Evolutionary conservation across 2,888 invertebrate species (phyloP), one percentile per base, ranked within the genome.

Genomic region (Alviniconcha strummeri): DNA sequence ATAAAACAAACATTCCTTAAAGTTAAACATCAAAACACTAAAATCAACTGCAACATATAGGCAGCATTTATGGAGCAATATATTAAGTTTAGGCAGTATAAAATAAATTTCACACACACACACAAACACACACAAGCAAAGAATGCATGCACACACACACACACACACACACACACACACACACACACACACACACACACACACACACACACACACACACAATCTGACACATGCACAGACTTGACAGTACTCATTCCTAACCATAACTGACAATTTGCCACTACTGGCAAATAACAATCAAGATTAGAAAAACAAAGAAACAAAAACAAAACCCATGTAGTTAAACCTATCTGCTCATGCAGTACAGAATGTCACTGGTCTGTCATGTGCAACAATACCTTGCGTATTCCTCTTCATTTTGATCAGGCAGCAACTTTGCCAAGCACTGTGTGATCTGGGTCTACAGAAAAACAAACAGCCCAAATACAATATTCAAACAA

Each of bases 391-490:
- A 36, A 36, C 36, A 36, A 67, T 69, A 82, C 86, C 80, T 85
- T 11, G 88, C 76, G 81, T 87, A 90, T 17, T 88, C 86, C 55
- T 88, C 87, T 75, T 91, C 89, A 84, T 87, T 88, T 75, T 89
- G 90, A 75, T 88, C 89, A 19, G 90, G 91, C 54, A 88, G 84
- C n/a, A 91, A 81, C 83, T 91, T 91, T 8, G 86, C 76, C 90
- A 91, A 90, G n/a, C 87, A 87, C 85, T 88, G 86, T 57, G 89
- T 87, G 19, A 91, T 83, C 83, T 89, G 88, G 19, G 84, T 89
- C 91, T 91, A 85, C 72, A 88, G 88, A 56, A 17, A 84, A 64
- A 83, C 13, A 84, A 17, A 17, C 56, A 54, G 36, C 3, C 5
- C 4, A 19, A 11, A 17, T 71, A 15, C 11, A 56, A 57, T 54